These are phyloP conservation scores for Geotrypetes seraphini DNA, from an alignment of 2,797 vertebrate species.

Conservation along the genomic window DNA sequence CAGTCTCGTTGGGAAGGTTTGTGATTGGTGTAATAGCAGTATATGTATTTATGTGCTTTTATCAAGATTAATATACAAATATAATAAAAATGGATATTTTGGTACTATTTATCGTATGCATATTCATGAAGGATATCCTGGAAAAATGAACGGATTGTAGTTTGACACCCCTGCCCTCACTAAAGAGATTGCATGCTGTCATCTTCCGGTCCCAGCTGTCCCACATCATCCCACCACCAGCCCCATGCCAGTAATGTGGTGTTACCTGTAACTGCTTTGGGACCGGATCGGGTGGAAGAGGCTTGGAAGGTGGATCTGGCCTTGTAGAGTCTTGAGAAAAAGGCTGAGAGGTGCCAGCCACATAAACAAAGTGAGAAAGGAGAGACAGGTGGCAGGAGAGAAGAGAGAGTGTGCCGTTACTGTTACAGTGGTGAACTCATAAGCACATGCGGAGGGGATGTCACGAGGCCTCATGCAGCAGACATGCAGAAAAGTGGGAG, in stretches of 20 bases:
- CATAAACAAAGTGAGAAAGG: slow-evolving; percentile 12
- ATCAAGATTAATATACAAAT: no score
- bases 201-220: slow-evolving; percentile 17
- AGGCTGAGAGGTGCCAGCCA: slow-evolving; percentile 27
- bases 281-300: slow-evolving; percentile 80
- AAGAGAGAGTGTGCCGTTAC: no score
- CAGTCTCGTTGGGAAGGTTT: no score
- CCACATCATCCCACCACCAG: neutral
- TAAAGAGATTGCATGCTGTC: no score
- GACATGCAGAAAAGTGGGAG: no score
- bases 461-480: slow-evolving; percentile 1
- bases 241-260: neutral
- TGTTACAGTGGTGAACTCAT: slow-evolving; percentile 1
- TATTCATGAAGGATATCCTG: no score
- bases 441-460: neutral
- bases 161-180: no score
- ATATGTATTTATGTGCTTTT: no score
- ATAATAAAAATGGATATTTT: no score
- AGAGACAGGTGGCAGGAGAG: slow-evolving; percentile 1
- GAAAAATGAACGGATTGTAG: no score
- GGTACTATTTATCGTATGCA: no score
- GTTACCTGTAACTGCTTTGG: slow-evolving; percentile 71
- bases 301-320: slow-evolving; percentile 79
- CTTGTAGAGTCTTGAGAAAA: slow-evolving; percentile 47
- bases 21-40: no score